Percentiles rank a stretch among this genome's conserved stretches.
These are phyloP conservation scores for Vulpes vulpes DNA, from an alignment of 2,113 vertebrate species.

Conservation along the genomic window DNA sequence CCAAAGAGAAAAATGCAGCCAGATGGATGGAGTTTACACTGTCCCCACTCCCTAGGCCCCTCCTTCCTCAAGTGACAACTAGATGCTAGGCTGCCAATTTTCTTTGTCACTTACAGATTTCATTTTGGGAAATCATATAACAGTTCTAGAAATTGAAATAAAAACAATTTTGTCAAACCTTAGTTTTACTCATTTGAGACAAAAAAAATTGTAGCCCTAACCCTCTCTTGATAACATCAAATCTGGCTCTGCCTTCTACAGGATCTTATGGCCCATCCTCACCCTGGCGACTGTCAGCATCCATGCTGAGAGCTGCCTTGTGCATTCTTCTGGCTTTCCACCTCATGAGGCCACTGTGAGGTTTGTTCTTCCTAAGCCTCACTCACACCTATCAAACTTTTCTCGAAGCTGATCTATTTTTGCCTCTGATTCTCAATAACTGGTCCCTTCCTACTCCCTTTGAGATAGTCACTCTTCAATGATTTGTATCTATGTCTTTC, in stretches of 20 bases:
- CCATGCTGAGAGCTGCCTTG: too few species aligned
- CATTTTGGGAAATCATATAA: slow-evolving; percentile 75
- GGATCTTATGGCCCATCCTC: background rate
- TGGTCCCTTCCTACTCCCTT: background rate
- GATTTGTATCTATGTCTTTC: background rate
- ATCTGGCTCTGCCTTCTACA: background rate
- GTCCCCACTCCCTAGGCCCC: slow-evolving; percentile 62
- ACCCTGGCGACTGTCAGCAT: background rate
- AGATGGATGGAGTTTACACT: slow-evolving; percentile 73
- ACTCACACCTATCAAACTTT: background rate
- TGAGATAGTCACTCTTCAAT: background rate
- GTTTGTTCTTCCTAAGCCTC: background rate
- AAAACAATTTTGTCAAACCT: slow-evolving; percentile 70
- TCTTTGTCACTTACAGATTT: slow-evolving; percentile 76
- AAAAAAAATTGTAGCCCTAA: slow-evolving; percentile 11
- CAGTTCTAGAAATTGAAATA: slow-evolving; percentile 74
- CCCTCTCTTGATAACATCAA: slow-evolving; percentile 4
- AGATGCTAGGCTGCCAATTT: slow-evolving; percentile 68
- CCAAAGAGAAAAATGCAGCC: slow-evolving; percentile 67
- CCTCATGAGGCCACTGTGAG: background rate
- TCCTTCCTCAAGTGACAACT: slow-evolving; percentile 68
- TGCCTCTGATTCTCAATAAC: background rate
- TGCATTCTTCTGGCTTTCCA: background rate
- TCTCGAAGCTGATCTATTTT: background rate
- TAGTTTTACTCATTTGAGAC: slow-evolving; percentile 72